Evolutionary conservation across 2,888 invertebrate genomes (phyloP).

Genomic region (Tiliacea citrago): DNA sequence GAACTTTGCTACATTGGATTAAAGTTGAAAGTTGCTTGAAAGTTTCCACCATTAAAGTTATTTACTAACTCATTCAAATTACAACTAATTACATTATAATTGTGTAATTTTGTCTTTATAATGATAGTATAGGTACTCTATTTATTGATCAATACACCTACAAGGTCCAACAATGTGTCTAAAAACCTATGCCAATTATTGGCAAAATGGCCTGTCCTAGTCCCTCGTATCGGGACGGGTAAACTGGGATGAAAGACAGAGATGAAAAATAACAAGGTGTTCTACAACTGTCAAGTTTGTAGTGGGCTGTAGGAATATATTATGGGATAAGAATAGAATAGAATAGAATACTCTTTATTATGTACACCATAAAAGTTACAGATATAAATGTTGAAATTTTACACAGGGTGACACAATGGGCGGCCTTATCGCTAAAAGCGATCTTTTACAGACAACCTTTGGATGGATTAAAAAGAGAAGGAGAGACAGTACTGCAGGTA

Average conservation of each 20-base stretch:
- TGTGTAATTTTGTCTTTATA: constrained; percentile 7
- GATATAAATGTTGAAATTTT: too few species aligned
- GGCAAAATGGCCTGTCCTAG: neutral
- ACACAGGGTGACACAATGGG: too few species aligned
- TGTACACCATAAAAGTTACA: too few species aligned
- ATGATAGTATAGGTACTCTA: neutral
- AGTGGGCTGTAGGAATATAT: constrained; percentile 6
- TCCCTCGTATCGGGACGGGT: neutral
- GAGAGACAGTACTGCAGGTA: too few species aligned
- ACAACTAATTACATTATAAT: constrained; percentile 39
- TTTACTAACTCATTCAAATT: constrained; percentile 20
- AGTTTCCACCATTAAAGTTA: constrained; percentile 7
- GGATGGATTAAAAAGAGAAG: too few species aligned
- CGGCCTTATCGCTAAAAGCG: too few species aligned
- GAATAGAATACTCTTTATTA: too few species aligned
- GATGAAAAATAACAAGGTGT: constrained; percentile 43
- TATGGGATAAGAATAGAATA: too few species aligned
- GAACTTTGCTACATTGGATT: neutral
- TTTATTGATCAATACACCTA: constrained; percentile 43
- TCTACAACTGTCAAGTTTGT: constrained; percentile 25
- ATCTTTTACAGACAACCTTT: too few species aligned
- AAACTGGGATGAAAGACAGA: neutral
- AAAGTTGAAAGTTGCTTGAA: constrained; percentile 9
- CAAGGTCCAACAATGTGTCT: constrained; percentile 1
- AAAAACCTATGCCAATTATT: constrained; percentile 25